These are phyloP conservation scores for Galerucella calmariensis DNA, from an alignment of 2,888 invertebrate species.

Conservation along the genomic window DNA sequence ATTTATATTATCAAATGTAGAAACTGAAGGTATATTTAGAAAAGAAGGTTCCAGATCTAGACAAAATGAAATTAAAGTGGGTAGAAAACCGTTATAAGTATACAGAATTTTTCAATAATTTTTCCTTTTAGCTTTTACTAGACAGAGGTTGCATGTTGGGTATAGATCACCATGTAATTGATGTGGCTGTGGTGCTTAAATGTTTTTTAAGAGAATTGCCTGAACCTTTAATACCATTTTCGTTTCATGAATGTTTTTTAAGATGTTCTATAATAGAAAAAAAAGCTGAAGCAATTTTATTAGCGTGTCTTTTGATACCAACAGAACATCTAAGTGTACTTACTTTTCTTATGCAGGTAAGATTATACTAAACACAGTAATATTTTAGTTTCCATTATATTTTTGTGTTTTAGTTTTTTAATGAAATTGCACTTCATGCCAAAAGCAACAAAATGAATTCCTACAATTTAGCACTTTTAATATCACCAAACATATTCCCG, in stretches of 20 bases:
- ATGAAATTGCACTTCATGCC: conserved; percentile 75
- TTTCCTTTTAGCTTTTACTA: conserved; percentile 70
- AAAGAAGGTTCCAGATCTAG: conserved; percentile 87
- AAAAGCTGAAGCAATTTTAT: conserved; percentile 72
- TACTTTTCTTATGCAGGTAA: conserved; percentile 83
- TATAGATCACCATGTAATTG: conserved; percentile 81
- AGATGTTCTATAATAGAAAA: conserved; percentile 73
- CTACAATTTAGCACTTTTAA: conserved; percentile 84
- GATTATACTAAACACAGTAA: conserved; percentile 7
- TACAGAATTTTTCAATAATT: neutral
- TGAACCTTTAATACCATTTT: conserved; percentile 81
- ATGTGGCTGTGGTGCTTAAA: conserved; percentile 88
- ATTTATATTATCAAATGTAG: conserved; percentile 74
- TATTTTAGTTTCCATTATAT: conserved; percentile 18
- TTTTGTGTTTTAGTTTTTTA: conserved; percentile 70
- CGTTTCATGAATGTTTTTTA: conserved; percentile 81
- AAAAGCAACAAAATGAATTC: conserved; percentile 85
- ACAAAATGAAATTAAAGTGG: conserved; percentile 84
- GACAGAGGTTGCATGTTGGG: conserved; percentile 79
- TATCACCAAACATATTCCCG: conserved; percentile 90
- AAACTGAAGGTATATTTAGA: conserved; percentile 86
- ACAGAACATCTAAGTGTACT: conserved; percentile 81
- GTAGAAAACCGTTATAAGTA: neutral
- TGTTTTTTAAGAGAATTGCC: conserved; percentile 86
- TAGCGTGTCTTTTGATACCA: conserved; percentile 79